phyloP scores from a whole-genome alignment of 2,113 vertebrate genomes.

The Sapayoa aenigma region DNA sequence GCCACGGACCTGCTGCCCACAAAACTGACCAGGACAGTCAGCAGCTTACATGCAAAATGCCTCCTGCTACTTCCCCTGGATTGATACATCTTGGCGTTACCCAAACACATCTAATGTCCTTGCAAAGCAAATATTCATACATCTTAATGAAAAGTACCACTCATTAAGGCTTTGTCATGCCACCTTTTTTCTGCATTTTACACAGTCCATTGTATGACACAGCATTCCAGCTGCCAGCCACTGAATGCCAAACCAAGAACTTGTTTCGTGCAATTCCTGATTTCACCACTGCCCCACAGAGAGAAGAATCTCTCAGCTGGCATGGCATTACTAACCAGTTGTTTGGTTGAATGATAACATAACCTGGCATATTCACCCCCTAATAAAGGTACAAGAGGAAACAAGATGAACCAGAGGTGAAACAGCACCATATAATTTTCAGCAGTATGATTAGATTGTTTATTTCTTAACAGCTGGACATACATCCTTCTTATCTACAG shows the following conservation, averaged over 20 bases:
- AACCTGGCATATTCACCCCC: neutral
- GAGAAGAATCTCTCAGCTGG: neutral
- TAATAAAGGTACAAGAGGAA: neutral
- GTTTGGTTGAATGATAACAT: neutral
- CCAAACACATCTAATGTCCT: neutral
- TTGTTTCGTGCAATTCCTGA: neutral
- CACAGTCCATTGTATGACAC: neutral
- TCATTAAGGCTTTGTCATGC: neutral
- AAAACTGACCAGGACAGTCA: neutral
- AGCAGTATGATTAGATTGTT: neutral
- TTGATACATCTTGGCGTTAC: neutral
- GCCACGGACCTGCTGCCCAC: neutral
- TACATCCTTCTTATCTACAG: neutral
- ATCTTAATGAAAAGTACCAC: neutral
- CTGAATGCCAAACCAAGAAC: neutral
- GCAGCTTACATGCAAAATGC: neutral
- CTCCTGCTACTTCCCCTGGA: neutral
- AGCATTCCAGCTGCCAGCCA: neutral
- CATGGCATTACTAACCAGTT: neutral
- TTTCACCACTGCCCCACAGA: neutral
- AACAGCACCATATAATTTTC: neutral
- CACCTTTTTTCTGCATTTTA: neutral
- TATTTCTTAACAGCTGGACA: constrained; percentile 17
- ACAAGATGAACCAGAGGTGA: constrained; percentile 20
- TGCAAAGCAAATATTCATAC: neutral